These are phyloP conservation scores for Microtus richardsoni DNA, from an alignment of 2,113 vertebrate species.

Conservation along the genomic window DNA sequence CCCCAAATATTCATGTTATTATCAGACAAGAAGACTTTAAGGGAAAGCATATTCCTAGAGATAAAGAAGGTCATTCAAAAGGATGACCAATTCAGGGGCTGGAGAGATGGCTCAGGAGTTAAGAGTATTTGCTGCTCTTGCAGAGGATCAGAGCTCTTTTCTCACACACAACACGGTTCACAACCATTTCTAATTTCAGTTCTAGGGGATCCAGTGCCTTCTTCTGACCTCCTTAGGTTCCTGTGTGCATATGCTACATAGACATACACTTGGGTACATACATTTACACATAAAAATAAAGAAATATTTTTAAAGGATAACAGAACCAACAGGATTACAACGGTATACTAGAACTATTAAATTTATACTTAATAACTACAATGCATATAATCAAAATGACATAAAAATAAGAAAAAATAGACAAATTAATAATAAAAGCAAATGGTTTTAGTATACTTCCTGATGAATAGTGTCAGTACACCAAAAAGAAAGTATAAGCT, in stretches of 20 bases:
- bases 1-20: not conserved
- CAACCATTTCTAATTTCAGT: not conserved
- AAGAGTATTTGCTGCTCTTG: not conserved
- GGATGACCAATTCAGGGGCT: not conserved
- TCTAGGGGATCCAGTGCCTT: not conserved
- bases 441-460: conserved; percentile 20
- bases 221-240: not conserved
- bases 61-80: conserved; percentile 10
- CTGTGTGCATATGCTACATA: not conserved
- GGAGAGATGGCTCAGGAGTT: not conserved
- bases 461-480: not conserved
- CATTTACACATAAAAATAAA: too few relatives aligned
- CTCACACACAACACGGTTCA: too few relatives aligned
- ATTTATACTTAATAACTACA: conserved; percentile 5
- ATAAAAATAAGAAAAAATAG: not conserved
- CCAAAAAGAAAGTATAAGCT: not conserved
- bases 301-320: not conserved
- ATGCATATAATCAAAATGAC: not conserved
- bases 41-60: not conserved
- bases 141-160: not conserved
- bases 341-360: not conserved
- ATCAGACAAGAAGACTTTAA: conserved; percentile 15
- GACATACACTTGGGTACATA: too few relatives aligned
- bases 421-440: conserved; percentile 32
- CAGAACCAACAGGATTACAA: not conserved